Evolutionary conservation across 2,888 invertebrate genomes (phyloP).

Genomic region (Meiosimyza decipiens): DNA sequence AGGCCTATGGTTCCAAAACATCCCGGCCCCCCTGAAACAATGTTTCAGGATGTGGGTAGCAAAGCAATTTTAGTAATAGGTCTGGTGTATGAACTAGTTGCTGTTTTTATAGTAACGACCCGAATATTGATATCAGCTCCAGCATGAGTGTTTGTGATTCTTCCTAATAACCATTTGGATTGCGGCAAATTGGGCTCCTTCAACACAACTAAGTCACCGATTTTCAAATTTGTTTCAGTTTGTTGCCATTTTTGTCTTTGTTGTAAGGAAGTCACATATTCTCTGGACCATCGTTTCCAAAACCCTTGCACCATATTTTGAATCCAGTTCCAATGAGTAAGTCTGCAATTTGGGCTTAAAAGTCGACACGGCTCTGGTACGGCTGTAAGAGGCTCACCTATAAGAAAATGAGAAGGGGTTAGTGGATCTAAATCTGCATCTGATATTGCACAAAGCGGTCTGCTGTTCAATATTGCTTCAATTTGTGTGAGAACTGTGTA

Average conservation of each 20-base stretch:
- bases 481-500: conserved; percentile 41
- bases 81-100: background rate
- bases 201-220: conserved; percentile 9
- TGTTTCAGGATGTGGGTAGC: background rate
- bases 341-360: background rate
- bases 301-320: conserved; percentile 39
- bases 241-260: conserved; percentile 27
- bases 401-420: conserved; percentile 37
- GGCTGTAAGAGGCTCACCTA: conserved; percentile 37
- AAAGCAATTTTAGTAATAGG: background rate
- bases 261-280: conserved; percentile 34
- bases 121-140: conserved; percentile 38
- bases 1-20: background rate
- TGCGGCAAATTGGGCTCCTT: conserved; percentile 30
- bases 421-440: conserved; percentile 35
- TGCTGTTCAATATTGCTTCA: conserved; percentile 38
- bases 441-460: conserved; percentile 33
- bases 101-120: conserved; percentile 17
- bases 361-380: conserved; percentile 25
- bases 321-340: conserved; percentile 15
- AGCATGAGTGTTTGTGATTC: conserved; percentile 36
- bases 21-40: conserved; percentile 10
- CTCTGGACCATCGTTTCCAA: conserved; percentile 40
- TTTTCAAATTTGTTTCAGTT: conserved; percentile 7
- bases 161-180: conserved; percentile 34